Evolutionary conservation across 1,140 invertebrate species (phyloP), one percentile per base, ranked within the genome.

Genomic region (Euglossa dilemma): DNA sequence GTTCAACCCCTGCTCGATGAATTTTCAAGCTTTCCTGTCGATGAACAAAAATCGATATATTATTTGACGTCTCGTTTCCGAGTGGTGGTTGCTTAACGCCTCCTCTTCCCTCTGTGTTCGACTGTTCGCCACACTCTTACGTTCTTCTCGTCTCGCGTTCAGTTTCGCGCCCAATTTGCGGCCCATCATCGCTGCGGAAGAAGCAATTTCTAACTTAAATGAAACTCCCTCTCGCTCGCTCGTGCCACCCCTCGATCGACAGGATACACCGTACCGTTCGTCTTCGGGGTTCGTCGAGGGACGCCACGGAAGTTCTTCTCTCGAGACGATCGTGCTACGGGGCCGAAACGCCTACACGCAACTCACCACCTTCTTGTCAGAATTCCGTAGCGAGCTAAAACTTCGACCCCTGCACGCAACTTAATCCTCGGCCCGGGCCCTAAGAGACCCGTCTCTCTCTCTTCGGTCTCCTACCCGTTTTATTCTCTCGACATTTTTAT

Each of bases 201-300:
- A 94, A 94, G 93, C 93, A 94, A 94, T 94, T 94, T 94, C 93
- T 93, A 94, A 94, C 93, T 94, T 94, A 93, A 94, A 94, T 94
- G 93, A 94, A 93, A 94, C 93, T 93, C 92, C 90, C 90, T 88
- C 93, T 91, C 86, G 78, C 90, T 83, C 63, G 80, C 54, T 71
- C 72, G 45, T 16, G 2, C 9, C 43, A 16, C 47, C n/a, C 12
- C 69, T 75, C 87, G 69, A 89, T 87, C 84, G 89, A 89, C 88
- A 83, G 79, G 87, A 82, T 80, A 89, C 85, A 76, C 86, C 56
- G 36, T 18, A 64, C 75, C 59, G 70, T 57, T 52, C 64, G 82
- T 87, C 86, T 87, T 87, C 76, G 50, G 20, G 69, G 72, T 87
- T 86, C 86, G 57, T 64, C 67, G 66, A 69, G 64, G 74, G 72